Conservation (phyloP, 1,140 invertebrate species). For the Rhopalosiphum maidis region DNA sequence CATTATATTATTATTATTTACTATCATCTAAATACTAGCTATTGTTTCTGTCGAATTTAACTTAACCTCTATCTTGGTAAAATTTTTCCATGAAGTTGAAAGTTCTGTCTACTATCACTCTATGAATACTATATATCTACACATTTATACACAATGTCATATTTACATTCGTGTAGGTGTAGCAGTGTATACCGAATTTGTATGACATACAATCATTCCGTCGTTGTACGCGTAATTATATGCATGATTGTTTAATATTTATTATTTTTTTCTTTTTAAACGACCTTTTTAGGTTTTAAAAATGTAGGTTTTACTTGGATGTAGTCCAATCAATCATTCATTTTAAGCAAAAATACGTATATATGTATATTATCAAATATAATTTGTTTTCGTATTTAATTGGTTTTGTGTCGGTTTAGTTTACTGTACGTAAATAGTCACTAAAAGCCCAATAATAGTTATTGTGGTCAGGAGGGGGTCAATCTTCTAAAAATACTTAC, state of each 20-base stretch:
- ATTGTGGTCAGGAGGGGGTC: neutral
- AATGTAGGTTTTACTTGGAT: neutral
- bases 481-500: no score
- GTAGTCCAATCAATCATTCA: neutral
- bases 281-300: neutral
- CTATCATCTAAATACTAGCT: neutral
- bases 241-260: no score
- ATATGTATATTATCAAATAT: no score
- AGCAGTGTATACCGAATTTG: neutral
- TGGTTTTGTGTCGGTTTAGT: neutral
- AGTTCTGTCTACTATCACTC: slow-evolving; percentile 14
- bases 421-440: neutral
- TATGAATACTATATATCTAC: neutral
- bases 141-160: neutral
- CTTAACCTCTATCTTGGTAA: neutral
- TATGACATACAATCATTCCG: neutral
- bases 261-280: neutral
- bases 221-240: neutral
- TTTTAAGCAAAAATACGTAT: neutral
- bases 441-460: neutral
- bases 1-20: neutral
- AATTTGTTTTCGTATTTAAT: neutral
- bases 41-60: neutral
- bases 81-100: neutral
- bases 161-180: neutral